These are phyloP conservation scores for Paguma larvata DNA, from an alignment of 2,797 vertebrate genomes.

Conservation along the genomic window DNA sequence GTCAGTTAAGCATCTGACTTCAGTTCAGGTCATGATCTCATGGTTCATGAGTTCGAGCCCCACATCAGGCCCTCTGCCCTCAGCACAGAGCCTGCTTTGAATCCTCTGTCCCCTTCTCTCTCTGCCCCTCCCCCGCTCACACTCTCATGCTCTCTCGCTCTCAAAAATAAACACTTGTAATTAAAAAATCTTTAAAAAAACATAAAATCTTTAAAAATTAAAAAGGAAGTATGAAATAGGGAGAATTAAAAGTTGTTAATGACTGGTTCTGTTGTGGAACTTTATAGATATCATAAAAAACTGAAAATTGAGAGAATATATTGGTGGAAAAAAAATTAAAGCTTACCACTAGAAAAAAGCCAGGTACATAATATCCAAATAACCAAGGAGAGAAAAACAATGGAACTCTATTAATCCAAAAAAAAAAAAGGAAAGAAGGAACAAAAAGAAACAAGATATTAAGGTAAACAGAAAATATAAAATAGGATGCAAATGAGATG, in stretches of 20 bases:
- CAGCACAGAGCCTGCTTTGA: not conserved
- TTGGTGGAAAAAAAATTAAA: slow-evolving; percentile 5
- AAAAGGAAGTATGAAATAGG: not conserved
- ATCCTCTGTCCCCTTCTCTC: not conserved
- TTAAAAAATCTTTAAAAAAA: not conserved
- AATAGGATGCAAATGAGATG: not conserved
- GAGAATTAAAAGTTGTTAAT: slow-evolving; percentile 39
- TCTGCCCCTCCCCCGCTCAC: not conserved
- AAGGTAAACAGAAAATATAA: not conserved
- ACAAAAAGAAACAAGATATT: not conserved
- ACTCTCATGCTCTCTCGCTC: not conserved
- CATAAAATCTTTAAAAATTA: not conserved
- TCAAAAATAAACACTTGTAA: not conserved
- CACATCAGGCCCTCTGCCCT: not conserved
- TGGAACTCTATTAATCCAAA: not conserved
- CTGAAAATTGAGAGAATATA: slow-evolving; percentile 19
- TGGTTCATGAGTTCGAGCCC: not conserved
- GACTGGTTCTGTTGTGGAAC: not conserved
- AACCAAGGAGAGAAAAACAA: not conserved
- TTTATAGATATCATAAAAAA: slow-evolving; percentile 32
- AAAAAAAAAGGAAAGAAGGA: not conserved
- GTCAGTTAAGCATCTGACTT: not conserved
- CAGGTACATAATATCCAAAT: slow-evolving; percentile 34
- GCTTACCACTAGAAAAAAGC: not conserved
- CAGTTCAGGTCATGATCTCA: not conserved